These are phyloP conservation scores for Brenthis hecate DNA, from an alignment of 2,888 invertebrate genomes.

Conservation along the genomic window DNA sequence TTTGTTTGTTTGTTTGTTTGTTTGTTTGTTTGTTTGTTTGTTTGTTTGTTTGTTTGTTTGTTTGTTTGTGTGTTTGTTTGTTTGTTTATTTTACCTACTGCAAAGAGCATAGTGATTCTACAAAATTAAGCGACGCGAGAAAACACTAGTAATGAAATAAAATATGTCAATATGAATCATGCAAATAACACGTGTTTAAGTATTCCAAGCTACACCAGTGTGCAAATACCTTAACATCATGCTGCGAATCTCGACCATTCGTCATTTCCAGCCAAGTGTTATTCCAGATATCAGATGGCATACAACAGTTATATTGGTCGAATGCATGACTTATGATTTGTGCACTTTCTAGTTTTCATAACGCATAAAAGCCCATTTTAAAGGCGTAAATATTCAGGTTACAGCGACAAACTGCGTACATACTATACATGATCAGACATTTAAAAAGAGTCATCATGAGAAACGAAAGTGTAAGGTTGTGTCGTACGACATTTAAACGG, in stretches of 20 bases:
- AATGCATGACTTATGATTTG: conserved; percentile 22
- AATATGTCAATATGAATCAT: no score
- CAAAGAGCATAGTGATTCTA: no score
- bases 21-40: no score
- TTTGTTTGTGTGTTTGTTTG: no score
- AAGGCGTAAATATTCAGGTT: conserved; percentile 22
- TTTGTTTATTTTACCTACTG: no score
- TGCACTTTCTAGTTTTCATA: conserved; percentile 27
- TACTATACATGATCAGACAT: conserved; percentile 7
- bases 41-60: no score
- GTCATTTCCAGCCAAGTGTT: conserved; percentile 13
- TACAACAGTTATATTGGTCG: conserved; percentile 20
- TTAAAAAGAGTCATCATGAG: conserved; percentile 6
- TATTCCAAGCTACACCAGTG: no score
- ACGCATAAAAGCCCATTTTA: conserved; percentile 16
- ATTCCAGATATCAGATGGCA: conserved; percentile 11
- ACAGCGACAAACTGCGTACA: conserved; percentile 7
- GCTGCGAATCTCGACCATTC: conserved; percentile 9
- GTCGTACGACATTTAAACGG: not conserved
- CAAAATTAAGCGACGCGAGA: no score
- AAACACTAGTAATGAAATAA: no score
- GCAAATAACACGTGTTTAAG: no score
- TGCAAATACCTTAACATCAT: conserved; percentile 2
- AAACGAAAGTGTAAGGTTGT: conserved; percentile 12
- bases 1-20: no score